These are phyloP conservation scores for Odontocerum albicorne DNA, from an alignment of 2,888 invertebrate genomes.

Conservation along the genomic window DNA sequence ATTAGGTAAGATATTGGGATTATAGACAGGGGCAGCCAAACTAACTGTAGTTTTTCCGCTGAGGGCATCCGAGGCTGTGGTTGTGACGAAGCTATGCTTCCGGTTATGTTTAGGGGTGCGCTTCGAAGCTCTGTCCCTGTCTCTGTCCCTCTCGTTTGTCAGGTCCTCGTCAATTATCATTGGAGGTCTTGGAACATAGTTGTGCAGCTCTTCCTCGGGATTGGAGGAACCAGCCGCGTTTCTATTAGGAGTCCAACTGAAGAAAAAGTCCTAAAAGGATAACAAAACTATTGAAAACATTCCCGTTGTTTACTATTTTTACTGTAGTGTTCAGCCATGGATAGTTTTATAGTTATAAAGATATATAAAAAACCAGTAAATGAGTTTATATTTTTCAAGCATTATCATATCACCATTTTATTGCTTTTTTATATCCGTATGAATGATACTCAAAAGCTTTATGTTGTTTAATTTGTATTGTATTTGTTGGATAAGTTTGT, in stretches of 20 bases:
- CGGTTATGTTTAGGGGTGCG: conserved; percentile 42
- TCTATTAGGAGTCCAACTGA: conserved; percentile 58
- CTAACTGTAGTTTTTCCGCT: conserved; percentile 47
- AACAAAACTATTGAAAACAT: not conserved
- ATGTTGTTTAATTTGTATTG: no score
- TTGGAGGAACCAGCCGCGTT: conserved; percentile 38
- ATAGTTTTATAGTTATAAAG: no score
- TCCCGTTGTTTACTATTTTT: no score
- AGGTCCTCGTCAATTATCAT: conserved; percentile 19
- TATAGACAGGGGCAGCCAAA: conserved; percentile 46
- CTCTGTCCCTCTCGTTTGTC: not conserved
- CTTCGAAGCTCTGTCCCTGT: not conserved
- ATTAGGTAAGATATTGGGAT: conserved; percentile 39
- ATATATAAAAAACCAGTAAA: no score
- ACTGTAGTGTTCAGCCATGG: no score
- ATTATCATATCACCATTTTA: no score
- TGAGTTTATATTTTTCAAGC: no score
- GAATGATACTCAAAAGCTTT: no score
- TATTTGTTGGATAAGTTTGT: no score
- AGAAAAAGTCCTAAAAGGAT: conserved; percentile 54
- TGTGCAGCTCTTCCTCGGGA: conserved; percentile 6
- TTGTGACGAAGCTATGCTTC: conserved; percentile 46
- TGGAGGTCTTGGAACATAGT: conserved; percentile 13
- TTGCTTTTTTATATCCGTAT: no score
- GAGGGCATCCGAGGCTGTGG: conserved; percentile 57